These are phyloP conservation scores for Microctonus aethiopoides DNA, from an alignment of 2,888 invertebrate genomes.

Conservation along the genomic window DNA sequence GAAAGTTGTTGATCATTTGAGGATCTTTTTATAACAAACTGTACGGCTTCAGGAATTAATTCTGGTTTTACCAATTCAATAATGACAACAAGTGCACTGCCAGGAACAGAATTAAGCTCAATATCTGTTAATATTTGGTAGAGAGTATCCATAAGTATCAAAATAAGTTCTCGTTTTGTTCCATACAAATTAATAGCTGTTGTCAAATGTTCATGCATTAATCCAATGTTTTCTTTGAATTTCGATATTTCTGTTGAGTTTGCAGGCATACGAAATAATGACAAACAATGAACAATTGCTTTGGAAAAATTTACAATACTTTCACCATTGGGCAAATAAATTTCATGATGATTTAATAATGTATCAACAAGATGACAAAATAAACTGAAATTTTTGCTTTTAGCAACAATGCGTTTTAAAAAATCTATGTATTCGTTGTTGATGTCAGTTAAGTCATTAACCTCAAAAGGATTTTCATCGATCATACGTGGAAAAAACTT, in stretches of 20 bases:
- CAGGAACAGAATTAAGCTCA: conserved; percentile 68
- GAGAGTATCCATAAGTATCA: conserved; percentile 71
- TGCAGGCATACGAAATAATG: conserved; percentile 47
- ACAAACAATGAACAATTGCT: conserved; percentile 50
- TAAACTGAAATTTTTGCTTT: conserved; percentile 46
- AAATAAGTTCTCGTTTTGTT: conserved; percentile 64
- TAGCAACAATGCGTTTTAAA: conserved; percentile 39
- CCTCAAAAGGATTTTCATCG: conserved; percentile 41
- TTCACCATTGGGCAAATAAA: conserved; percentile 44
- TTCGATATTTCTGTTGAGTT: conserved; percentile 40
- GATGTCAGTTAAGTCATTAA: conserved; percentile 38
- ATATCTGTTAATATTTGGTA: conserved; percentile 74
- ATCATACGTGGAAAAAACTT: conserved; percentile 55
- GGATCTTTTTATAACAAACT: conserved; percentile 67
- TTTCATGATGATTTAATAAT: conserved; percentile 40
- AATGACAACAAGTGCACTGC: conserved; percentile 73
- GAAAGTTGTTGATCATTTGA: conserved; percentile 70
- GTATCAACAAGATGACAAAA: conserved; percentile 47
- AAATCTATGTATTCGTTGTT: conserved; percentile 50
- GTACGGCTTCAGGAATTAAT: conserved; percentile 65
- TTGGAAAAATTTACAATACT: conserved; percentile 51
- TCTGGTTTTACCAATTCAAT: conserved; percentile 69
- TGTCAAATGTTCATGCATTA: conserved; percentile 48
- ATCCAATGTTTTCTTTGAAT: conserved; percentile 44
- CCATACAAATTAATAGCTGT: conserved; percentile 39